phyloP scores from a whole-genome alignment of 2,888 invertebrate genomes.

The Dynastes grantii region DNA sequence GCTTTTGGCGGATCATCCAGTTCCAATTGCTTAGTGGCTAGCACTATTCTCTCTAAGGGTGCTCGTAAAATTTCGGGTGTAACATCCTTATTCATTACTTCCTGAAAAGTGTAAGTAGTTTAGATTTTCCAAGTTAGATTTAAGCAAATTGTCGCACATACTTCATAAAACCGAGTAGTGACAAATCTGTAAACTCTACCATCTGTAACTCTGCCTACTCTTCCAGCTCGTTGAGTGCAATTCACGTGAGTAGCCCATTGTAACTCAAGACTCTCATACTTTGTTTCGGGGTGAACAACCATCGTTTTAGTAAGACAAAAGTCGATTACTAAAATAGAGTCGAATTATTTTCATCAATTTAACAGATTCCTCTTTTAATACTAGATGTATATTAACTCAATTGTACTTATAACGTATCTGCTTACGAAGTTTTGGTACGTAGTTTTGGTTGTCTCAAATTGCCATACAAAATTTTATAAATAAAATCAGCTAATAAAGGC shows the following conservation, averaged over 20 bases:
- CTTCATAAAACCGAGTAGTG: slow-evolving; percentile 77
- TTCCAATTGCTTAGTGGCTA: slow-evolving; percentile 86
- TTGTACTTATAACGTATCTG: no score
- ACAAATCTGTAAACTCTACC: slow-evolving; percentile 91
- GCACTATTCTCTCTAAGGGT: slow-evolving; percentile 85
- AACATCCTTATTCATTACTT: slow-evolving; percentile 73
- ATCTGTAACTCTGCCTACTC: slow-evolving; percentile 90
- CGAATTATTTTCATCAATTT: no score
- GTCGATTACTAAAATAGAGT: slow-evolving; percentile 85
- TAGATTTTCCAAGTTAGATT: not conserved
- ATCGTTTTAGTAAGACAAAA: slow-evolving; percentile 92
- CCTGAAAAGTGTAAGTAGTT: slow-evolving; percentile 63
- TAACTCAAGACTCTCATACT: slow-evolving; percentile 84
- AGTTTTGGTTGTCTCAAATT: no score
- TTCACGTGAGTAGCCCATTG: slow-evolving; percentile 93
- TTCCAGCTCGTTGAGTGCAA: slow-evolving; percentile 91
- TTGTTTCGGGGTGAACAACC: slow-evolving; percentile 82
- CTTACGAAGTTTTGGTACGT: no score
- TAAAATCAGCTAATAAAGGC: no score
- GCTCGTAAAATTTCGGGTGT: slow-evolving; percentile 86
- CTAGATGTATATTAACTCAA: no score
- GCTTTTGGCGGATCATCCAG: slow-evolving; percentile 85
- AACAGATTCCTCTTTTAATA: no score
- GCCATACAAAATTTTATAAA: no score
- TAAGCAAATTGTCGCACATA: slow-evolving; percentile 60